Base-by-base conservation (phyloP, 2,113 vertebrate species). In the Prunella himalayana region DNA sequence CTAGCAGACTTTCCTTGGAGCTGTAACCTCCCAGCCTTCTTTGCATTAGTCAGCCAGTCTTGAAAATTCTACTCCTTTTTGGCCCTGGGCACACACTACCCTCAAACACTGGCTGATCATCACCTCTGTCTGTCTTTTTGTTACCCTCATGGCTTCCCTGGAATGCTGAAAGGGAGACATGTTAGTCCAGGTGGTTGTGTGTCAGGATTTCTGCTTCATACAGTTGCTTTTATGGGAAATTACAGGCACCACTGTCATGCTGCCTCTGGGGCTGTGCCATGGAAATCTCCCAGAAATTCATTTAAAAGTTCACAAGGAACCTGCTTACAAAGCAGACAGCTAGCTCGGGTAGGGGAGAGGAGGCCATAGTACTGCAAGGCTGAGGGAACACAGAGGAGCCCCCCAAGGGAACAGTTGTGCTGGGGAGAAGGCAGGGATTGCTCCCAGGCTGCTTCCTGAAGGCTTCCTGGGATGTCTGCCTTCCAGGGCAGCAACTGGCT, bases 381-480 rank as follows among this genome's bases (percentile, higher is more conserved):
- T 3, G 5, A 68, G 44, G 28, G 15, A 15, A 49, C 54, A n/a
- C 9, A 70, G n/a, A 31, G 73, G n/a, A 60, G 9, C 0, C 0
- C 6, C 11, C 11, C 27, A 50, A 37, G 22, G 27, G 28, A 33
- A 13, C 9, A 77, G 15, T 11, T 27, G 11, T 18, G 7, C 17
- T 3, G 2, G 39, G 17, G 14, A 59, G 8, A 39, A 82, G 63
- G 47, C 39, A 45, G 63, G 50, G 51, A 80, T 87, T 65, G 10
- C 33, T 79, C 22, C 27, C 0, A 0, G 37, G 31, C 31, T 70
- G 37, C 77, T 77, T 51, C 70, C n/a, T 3, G 1, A 65, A 54
- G 64, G 59, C 39, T 78, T 63, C 54, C 65, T 31, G 39, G 69
- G 78, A 75, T 41, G 13, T 65, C 42, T 78, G 69, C 39, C 51